These are phyloP conservation scores for Smutsia gigantea DNA, from an alignment of 2,797 vertebrate species.

Conservation along the genomic window DNA sequence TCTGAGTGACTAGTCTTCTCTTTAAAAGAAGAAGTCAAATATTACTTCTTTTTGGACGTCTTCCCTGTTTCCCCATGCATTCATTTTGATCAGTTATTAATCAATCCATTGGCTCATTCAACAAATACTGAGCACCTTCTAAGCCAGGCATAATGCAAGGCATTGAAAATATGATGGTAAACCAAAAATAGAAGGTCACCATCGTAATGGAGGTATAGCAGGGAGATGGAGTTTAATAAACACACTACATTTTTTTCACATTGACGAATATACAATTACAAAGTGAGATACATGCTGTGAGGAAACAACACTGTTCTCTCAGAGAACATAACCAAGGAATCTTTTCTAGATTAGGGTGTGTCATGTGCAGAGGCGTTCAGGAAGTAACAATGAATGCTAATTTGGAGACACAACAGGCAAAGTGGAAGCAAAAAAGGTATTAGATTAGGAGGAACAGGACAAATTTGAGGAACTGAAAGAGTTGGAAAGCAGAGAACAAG, in stretches of 20 bases:
- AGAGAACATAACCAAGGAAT: neutral
- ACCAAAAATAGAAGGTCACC: neutral
- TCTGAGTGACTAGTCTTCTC: neutral
- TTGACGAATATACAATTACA: neutral
- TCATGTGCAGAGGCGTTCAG: neutral
- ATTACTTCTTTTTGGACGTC: neutral
- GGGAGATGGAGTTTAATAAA: neutral
- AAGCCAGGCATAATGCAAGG: neutral
- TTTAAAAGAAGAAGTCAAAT: constrained; percentile 20
- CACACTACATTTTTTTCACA: neutral
- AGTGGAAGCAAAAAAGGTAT: neutral
- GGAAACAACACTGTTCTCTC: neutral
- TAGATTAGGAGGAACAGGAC: neutral
- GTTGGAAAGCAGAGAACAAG: neutral
- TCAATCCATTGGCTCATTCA: neutral
- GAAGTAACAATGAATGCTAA: neutral
- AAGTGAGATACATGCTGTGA: neutral
- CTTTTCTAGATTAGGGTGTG: neutral
- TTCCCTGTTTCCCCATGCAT: neutral
- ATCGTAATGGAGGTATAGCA: neutral
- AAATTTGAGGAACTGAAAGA: neutral
- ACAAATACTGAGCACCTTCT: neutral
- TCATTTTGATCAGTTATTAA: constrained; percentile 17
- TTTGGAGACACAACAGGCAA: neutral
- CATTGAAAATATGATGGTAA: neutral